These are phyloP conservation scores for Lepidonotus clava DNA, from an alignment of 2,888 invertebrate genomes.

Conservation along the genomic window DNA sequence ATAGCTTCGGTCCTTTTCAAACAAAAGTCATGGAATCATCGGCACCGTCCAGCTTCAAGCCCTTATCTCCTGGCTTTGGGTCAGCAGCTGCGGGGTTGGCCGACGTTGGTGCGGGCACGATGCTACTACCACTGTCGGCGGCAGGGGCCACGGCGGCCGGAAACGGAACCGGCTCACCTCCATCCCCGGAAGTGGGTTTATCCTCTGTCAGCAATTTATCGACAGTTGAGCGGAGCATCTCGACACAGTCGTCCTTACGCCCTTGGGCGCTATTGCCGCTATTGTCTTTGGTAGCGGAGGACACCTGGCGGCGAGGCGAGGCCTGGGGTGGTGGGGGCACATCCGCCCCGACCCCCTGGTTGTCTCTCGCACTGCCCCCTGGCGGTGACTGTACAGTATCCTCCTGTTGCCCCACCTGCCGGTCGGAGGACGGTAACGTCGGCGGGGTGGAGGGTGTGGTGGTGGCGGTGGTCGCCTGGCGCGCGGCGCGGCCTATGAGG, in stretches of 20 bases:
- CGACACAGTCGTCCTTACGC: too few relatives aligned
- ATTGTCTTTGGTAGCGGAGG: too few relatives aligned
- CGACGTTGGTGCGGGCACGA: too few relatives aligned
- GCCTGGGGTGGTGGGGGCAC: not conserved
- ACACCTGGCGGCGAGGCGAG: not conserved
- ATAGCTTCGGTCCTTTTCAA: not conserved
- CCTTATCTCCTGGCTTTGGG: too few relatives aligned
- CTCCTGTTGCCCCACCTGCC: not conserved
- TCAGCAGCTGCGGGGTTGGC: too few relatives aligned
- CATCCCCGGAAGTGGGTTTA: not conserved
- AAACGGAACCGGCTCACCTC: not conserved
- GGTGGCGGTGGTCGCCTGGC: not conserved
- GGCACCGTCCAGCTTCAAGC: not conserved
- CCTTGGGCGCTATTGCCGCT: too few relatives aligned
- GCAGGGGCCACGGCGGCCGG: not conserved
- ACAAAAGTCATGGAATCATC: slow-evolving; percentile 49
- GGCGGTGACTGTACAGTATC: not conserved
- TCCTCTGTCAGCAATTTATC: too few relatives aligned
- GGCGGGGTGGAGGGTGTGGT: not conserved
- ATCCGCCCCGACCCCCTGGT: not conserved
- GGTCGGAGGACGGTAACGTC: not conserved
- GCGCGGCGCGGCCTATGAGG: slow-evolving; percentile 15
- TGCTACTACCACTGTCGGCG: too few relatives aligned
- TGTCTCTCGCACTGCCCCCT: not conserved
- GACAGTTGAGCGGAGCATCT: too few relatives aligned